Evolutionary conservation across 2,888 invertebrate genomes (phyloP).

Genomic region (Dicroscelio sp.): DNA sequence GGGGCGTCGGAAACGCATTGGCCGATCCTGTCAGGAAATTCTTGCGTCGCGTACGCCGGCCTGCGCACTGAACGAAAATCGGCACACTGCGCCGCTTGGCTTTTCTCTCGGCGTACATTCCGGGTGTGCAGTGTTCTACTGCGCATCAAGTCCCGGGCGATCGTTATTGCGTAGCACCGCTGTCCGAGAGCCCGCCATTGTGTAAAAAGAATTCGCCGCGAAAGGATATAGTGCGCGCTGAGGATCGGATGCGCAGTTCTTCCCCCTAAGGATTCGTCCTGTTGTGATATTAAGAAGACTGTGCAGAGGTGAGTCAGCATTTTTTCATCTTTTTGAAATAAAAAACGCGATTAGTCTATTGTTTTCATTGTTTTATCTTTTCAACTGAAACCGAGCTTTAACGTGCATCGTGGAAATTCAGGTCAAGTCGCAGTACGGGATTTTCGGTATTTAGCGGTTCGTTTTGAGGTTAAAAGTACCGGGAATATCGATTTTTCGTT

Average conservation of each 20-base stretch:
- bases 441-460: not conserved
- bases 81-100: constrained; percentile 90
- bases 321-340: not conserved
- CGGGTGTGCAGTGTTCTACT: constrained; percentile 82
- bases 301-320: constrained; percentile 91
- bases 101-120: constrained; percentile 80
- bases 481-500: too few species aligned
- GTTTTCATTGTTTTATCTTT: constrained; percentile 1
- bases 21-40: constrained; percentile 73
- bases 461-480: not conserved
- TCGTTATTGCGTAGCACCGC: constrained; percentile 90
- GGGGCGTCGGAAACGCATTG: constrained; percentile 69
- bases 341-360: too few species aligned
- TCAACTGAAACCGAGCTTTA: not conserved
- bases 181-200: constrained; percentile 89
- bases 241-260: constrained; percentile 90
- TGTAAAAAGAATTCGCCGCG: constrained; percentile 90
- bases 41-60: constrained; percentile 51
- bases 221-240: constrained; percentile 90
- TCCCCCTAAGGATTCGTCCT: constrained; percentile 90
- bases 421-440: constrained; percentile 55
- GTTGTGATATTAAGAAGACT: constrained; percentile 91
- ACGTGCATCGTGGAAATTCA: constrained; percentile 54
- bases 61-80: constrained; percentile 87
- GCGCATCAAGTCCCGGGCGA: constrained; percentile 87